phyloP scores from a whole-genome alignment of 2,888 invertebrate genomes.

The Eilema griseolum region DNA sequence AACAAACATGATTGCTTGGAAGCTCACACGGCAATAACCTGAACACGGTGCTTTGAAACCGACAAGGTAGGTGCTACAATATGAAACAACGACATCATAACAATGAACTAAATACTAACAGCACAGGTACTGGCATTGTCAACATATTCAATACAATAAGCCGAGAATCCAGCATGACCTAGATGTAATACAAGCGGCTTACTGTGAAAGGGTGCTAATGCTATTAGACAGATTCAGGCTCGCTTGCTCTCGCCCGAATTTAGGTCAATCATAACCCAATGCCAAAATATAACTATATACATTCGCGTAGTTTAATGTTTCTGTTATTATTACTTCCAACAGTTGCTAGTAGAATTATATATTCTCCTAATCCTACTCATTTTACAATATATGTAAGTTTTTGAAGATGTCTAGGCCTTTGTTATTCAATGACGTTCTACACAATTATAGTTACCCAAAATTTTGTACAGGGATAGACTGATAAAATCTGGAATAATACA shows the following conservation, averaged over 20 bases:
- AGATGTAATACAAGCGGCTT: constrained; percentile 72
- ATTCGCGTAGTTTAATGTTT: background rate
- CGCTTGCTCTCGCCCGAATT: constrained; percentile 23
- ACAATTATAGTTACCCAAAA: no score
- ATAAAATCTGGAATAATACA: no score
- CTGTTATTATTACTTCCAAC: background rate
- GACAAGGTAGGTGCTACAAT: constrained; percentile 4
- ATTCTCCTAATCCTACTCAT: no score
- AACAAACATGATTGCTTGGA: background rate
- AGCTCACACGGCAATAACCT: background rate
- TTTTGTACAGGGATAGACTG: no score
- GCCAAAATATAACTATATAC: background rate
- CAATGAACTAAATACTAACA: constrained; percentile 24
- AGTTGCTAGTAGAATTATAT: background rate
- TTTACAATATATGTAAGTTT: no score
- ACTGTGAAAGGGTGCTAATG: constrained; percentile 65
- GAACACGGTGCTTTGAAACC: background rate
- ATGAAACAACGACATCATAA: constrained; percentile 17
- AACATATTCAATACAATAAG: constrained; percentile 72
- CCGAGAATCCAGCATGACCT: constrained; percentile 70
- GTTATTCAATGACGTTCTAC: no score
- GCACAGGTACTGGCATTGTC: constrained; percentile 44
- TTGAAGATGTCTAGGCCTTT: no score
- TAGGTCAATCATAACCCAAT: constrained; percentile 9
- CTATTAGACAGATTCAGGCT: constrained; percentile 57